phyloP scores from a whole-genome alignment of 2,797 vertebrate species.

The Synanceia verrucosa region DNA sequence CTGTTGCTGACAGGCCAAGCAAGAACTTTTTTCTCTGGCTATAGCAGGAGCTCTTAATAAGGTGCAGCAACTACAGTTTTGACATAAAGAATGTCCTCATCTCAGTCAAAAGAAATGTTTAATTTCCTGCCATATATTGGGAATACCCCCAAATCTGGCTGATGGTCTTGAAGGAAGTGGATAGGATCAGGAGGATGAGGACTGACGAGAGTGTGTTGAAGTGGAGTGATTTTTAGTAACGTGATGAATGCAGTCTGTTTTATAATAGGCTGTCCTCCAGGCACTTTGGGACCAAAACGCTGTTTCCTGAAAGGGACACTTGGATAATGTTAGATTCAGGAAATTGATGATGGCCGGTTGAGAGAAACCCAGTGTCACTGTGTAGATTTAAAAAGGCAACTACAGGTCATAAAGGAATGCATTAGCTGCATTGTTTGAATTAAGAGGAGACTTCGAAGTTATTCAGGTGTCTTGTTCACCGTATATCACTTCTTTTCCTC shows the following conservation, averaged over 20 bases:
- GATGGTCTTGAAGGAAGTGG: not conserved
- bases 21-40: not conserved
- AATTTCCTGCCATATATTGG: not conserved
- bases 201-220: constrained; percentile 31
- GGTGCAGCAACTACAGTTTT: not conserved
- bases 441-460: constrained; percentile 3
- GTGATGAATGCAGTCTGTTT: constrained; percentile 25
- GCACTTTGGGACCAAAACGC: constrained; percentile 16
- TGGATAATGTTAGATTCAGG: too few relatives aligned
- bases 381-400: not conserved
- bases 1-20: too few relatives aligned
- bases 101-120: not conserved
- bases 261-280: constrained; percentile 24
- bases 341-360: too few relatives aligned
- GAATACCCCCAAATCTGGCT: not conserved
- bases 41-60: not conserved
- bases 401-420: not conserved
- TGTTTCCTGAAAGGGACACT: not conserved
- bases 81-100: not conserved
- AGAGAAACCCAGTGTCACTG: not conserved
- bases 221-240: constrained; percentile 18
- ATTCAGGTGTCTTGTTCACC: not conserved
- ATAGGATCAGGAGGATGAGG: not conserved
- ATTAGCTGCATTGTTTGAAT: not conserved
- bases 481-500: not conserved